Percentiles rank a stretch among this genome's conserved stretches.
Evolutionary conservation across 2,113 vertebrate genomes (phyloP).

Genomic region (Megatriorchis doriae): DNA sequence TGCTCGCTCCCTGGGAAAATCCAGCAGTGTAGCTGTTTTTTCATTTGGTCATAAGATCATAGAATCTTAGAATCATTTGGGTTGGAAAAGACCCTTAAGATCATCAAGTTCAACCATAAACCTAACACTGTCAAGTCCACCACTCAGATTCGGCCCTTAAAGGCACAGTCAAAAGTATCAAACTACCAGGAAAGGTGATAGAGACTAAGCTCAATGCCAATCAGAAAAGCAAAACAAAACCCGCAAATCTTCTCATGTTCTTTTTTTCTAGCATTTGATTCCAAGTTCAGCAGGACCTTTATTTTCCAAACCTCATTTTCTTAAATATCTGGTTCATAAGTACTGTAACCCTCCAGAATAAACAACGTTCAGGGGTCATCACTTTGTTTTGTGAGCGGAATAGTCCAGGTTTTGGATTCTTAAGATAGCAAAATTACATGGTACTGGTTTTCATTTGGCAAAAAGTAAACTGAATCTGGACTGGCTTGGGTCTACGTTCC

Average conservation of each 20-base stretch:
- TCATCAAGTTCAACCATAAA: not conserved
- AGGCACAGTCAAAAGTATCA: not conserved
- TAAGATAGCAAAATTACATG: not conserved
- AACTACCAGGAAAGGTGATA: not conserved
- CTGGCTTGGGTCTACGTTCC: not conserved
- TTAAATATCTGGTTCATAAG: not conserved
- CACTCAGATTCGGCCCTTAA: not conserved
- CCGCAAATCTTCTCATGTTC: not conserved
- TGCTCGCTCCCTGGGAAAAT: not conserved
- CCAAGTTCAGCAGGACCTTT: not conserved
- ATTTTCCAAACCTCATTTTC: not conserved
- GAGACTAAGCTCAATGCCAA: not conserved
- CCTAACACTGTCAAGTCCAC: not conserved
- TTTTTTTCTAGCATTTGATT: not conserved
- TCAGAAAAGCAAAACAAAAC: not conserved
- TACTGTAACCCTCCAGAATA: not conserved
- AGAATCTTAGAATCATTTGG: not conserved
- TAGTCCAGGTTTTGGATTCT: not conserved
- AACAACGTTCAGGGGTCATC: not conserved
- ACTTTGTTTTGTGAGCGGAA: not conserved
- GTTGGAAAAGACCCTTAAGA: not conserved
- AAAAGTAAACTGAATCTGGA: not conserved
- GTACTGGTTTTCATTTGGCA: not conserved
- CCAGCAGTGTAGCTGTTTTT: not conserved
- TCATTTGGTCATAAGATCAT: not conserved